Evolutionary conservation across 2,888 invertebrate species (phyloP), one percentile per base, ranked within the genome.

Genomic region (Pammene fasciana): DNA sequence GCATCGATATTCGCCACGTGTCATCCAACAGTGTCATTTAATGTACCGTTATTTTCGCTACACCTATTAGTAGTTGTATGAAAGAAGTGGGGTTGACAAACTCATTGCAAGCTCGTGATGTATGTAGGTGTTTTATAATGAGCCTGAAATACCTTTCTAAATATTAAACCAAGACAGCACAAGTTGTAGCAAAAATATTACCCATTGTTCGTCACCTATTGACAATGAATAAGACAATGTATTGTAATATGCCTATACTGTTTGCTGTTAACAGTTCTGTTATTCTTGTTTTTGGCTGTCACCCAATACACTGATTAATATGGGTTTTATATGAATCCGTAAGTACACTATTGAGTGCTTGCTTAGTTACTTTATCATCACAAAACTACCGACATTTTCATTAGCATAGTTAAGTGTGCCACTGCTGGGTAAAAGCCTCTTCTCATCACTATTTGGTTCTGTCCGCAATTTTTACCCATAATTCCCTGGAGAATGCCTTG

Each of bases 261-360:
- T 34, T 14, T 60, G 34, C 11, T 60, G 18, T 26, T 60, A 60
- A 59, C 59, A 43, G 26, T 57, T n/a, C 18, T 60, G 46, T 60
- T 60, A 59, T 46, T 77, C 75, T 72, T 80, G 82, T 81, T 77
- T 78, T 80, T 88, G 88, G 87, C 86, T 64, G 68, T 45, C 71
- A 75, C 86, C 87, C 87, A 88, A 86, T 71, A 71, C 75, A 75
- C 45, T 38, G 34, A n/a, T n/a, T n/a, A 60, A 60, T 46, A 60
- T 60, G 59, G 45, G 46, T 26, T 45, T 57, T 57, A 43, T 43
- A 43, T 57, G 18, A 43, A 43, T 13, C 48, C 8, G 46, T 46
- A 8, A 14, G 14, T 7, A 7, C 46, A 8, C 16, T 14, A 16
- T 5, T 48, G 48, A 48, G 16, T 9, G 9, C 38, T 38, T 38